Base-by-base conservation (phyloP, 2,797 vertebrate genomes). In the Eutrigla gurnardus region DNA sequence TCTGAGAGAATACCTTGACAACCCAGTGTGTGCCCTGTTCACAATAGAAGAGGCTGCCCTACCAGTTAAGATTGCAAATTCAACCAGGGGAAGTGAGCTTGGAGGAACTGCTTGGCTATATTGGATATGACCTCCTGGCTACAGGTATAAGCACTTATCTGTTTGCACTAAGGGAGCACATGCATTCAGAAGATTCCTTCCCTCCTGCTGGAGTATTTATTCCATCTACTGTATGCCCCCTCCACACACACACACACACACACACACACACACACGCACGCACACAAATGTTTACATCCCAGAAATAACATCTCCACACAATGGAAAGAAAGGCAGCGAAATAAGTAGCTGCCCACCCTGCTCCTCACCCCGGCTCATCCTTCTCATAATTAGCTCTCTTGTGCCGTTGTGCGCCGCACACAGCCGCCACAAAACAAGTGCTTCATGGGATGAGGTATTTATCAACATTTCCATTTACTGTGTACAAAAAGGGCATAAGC, bases 371-470 rank as follows among this genome's bases (percentile, higher is more conserved):
- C 78, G 46, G 89, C 92, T 90, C 92, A 92, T 89, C 93, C 90
- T 86, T 79, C 90, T 92, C 89, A 94, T 95, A 95, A 95, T 94
- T 95, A 94, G 91, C 92, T 94, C 93, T 93, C 94, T 93, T 92
- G 92, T 93, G 84, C 90, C 68, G 92, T 93, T 93, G 91, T 93
- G 90, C 75, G 78, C 82, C 42, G 81, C 90, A 86, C 83, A 89
- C 86, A 89, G 89, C 86, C 77, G 49, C 81, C 85, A 92, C 93
- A 93, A 94, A 94, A 93, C 93, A 94, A 95, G 93, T 93, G 93
- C 91, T 94, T 93, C 88, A 91, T 83, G 87, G 87, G 88, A 91
- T 88, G 83, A 90, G 80, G 91, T 86, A 90, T 93, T 93, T 94
- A 93, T 93, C 92, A 93, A 87, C 89, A 91, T 92, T 94, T 93